Evolutionary conservation across 2,888 invertebrate species (phyloP), one percentile per base, ranked within the genome.

Genomic region (Cheilosia vernalis): DNA sequence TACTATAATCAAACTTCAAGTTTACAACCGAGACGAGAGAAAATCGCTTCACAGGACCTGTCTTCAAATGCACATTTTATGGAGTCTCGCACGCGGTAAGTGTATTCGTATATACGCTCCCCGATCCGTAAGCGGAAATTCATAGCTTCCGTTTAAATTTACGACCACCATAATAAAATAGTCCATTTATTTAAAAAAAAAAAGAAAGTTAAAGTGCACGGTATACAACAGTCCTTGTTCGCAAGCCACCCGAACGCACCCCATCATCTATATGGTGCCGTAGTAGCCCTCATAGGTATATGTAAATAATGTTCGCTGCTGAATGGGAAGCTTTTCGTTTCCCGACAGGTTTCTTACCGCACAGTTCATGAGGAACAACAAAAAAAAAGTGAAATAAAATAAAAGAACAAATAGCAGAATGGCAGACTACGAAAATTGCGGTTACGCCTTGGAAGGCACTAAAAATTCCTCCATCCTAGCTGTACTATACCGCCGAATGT

Each of bases 251-350:
- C 55, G 27, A 15, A 30, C 19, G 17, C 44, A 13, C 51, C 44
- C 37, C 27, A 70, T 55, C 60, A 30, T 33, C 44, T 49, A 66
- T 24, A 37, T 55, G 42, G 17, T 15, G 44, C 13, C 1, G 17
- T 6, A 17, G 47, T 47, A 74, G 51, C 64, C 66, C 60, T 33
- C 64, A 67, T 64, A 78, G 80, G 74, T 74, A 80, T 56, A 85
- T 85, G 85, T 85, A 85, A 85, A 85, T 85, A 85, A 85, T 76
- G 85, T 72, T 85, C 69, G 61, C 76, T 81, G 76, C 77, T 81
- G 85, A 81, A 81, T 85, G 85, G 66, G 76, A 85, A 77, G 76
- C 66, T 66, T 85, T 85, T 47, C 56, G 81, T 56, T 77, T 77
- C 61, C 72, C 66, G 81, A 77, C 81, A 85, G 81, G 85, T 85